Percentiles rank a stretch among this genome's conserved stretches.
These are phyloP conservation scores for Accipiter virgatus DNA, from an alignment of 2,113 vertebrate genomes.

Conservation along the genomic window DNA sequence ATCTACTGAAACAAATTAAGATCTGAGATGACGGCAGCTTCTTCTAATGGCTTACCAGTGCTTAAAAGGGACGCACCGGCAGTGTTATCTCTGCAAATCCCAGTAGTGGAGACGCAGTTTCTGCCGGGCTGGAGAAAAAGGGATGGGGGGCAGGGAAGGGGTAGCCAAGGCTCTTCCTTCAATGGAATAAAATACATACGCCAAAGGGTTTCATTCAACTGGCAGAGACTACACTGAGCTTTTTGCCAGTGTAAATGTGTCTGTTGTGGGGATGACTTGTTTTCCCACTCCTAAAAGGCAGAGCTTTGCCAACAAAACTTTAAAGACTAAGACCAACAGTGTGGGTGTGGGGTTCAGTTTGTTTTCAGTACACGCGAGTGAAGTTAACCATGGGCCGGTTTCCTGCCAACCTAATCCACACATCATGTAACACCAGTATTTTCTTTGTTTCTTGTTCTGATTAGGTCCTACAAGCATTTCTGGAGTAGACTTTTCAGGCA, in stretches of 20 bases:
- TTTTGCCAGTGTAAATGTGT: neutral
- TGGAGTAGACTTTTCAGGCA: neutral
- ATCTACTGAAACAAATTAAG: neutral
- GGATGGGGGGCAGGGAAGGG: neutral
- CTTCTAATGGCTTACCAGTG: neutral
- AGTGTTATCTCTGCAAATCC: neutral
- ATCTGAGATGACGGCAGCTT: neutral
- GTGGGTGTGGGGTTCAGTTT: neutral
- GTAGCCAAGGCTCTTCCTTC: neutral
- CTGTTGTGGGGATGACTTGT: slow-evolving; percentile 36
- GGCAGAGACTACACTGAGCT: neutral
- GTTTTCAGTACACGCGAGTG: neutral
- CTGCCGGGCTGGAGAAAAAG: neutral
- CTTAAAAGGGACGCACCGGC: neutral
- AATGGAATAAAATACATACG: neutral
- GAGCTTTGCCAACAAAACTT: slow-evolving; percentile 53
- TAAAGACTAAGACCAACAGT: slow-evolving; percentile 4
- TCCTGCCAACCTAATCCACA: slow-evolving; percentile 4
- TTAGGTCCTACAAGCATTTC: neutral
- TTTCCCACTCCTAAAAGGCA: slow-evolving; percentile 40
- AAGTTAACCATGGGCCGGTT: slow-evolving; percentile 9
- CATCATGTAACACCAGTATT: neutral
- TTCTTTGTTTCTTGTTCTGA: neutral
- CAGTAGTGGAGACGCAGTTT: neutral
- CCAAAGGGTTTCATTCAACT: slow-evolving; percentile 18